A percentile compares a stretch with the other conserved stretches of the same genome.
Conservation (phyloP, 37 sponge, comb jelly and placozoan species). For the Spongilla lacustris region DNA sequence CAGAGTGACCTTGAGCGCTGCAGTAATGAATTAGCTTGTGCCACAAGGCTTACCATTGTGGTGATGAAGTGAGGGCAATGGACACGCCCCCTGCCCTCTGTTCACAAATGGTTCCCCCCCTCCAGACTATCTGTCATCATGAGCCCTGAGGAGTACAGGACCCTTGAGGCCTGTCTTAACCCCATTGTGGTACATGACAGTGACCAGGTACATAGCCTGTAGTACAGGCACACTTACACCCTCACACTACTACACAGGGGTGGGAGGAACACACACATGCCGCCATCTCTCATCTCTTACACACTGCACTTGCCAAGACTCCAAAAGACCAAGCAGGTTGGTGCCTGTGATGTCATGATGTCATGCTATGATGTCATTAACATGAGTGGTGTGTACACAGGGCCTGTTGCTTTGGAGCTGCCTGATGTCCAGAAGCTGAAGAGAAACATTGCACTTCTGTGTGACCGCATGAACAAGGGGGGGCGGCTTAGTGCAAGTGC, state of each 20-base stretch:
- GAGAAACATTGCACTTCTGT: constrained; percentile 91
- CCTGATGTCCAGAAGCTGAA: constrained; percentile 87
- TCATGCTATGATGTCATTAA: not conserved
- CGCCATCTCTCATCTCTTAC: constrained; percentile 76
- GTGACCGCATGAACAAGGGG: constrained; percentile 85
- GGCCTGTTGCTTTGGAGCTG: constrained; percentile 36
- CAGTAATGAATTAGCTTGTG: constrained; percentile 71
- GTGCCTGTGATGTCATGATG: not conserved
- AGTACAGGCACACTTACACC: not conserved
- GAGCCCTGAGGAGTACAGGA: constrained; percentile 8
- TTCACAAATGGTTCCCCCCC: not conserved
- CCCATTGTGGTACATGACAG: not conserved
- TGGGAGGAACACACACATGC: constrained; percentile 79
- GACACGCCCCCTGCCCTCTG: not conserved
- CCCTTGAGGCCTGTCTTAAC: constrained; percentile 3
- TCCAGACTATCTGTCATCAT: not conserved
- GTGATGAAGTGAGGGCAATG: constrained; percentile 55
- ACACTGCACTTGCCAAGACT: constrained; percentile 74
- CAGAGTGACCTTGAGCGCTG: constrained; percentile 49
- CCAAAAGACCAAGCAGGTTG: constrained; percentile 64
- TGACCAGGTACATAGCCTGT: not conserved
- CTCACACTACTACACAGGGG: constrained; percentile 30
- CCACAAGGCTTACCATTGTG: constrained; percentile 60
- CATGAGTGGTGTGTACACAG: constrained; percentile 4
- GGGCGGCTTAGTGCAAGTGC: constrained; percentile 28